A percentile compares a stretch with the other conserved stretches of the same genome.
Conservation (phyloP, 2,113 vertebrate species). For the Pluvialis apricaria region DNA sequence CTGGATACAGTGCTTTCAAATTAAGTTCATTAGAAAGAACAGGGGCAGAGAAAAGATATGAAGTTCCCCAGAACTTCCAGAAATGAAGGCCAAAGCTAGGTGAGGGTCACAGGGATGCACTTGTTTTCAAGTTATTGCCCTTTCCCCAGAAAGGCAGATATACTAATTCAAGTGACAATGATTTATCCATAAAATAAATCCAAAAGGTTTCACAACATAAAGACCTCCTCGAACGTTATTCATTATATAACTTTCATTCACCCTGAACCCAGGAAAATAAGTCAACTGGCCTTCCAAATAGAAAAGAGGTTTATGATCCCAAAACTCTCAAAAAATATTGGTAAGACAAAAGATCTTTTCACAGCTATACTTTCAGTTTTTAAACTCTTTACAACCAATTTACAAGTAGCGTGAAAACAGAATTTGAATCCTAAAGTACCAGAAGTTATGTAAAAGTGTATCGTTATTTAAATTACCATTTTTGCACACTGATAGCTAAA, state of each 20-base stretch:
- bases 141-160: not conserved
- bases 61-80: not conserved
- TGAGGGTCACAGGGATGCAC: not conserved
- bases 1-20: not conserved
- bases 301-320: not conserved
- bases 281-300: not conserved
- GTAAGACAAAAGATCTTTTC: not conserved
- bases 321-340: not conserved
- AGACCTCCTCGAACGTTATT: not conserved
- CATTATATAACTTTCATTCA: not conserved
- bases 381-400: not conserved
- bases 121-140: not conserved
- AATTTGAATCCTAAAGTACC: not conserved
- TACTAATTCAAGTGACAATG: not conserved
- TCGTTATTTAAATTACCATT: not conserved
- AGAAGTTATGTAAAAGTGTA: not conserved
- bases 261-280: not conserved
- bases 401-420: not conserved
- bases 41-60: not conserved
- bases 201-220: not conserved
- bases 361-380: not conserved
- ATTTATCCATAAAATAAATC: not conserved
- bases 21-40: not conserved
- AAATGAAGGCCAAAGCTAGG: not conserved
- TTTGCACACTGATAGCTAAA: not conserved